Evolutionary conservation across 2,113 vertebrate genomes (phyloP).

Genomic region (Sylvicapra grimmia): DNA sequence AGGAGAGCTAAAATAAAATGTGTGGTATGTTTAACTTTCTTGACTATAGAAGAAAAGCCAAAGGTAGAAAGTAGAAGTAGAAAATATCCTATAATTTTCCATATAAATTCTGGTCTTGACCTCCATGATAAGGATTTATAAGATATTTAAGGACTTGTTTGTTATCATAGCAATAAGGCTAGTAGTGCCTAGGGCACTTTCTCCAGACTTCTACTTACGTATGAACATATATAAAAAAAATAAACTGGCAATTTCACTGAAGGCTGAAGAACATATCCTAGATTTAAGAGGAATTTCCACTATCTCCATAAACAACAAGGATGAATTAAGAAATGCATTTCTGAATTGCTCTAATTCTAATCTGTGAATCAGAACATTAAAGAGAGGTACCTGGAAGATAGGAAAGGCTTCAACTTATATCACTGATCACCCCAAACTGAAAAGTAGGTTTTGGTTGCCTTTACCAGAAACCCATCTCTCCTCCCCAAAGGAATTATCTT

Average conservation of each 20-base stretch:
- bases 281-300: not conserved
- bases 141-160: not conserved
- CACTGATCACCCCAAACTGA: not conserved
- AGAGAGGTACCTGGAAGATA: not conserved
- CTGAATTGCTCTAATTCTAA: not conserved
- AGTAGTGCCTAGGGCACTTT: not conserved
- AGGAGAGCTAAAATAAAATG: not conserved
- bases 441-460: not conserved
- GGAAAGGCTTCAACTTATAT: not conserved
- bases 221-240: not conserved
- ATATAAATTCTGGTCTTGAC: not conserved
- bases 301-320: not conserved
- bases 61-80: not conserved
- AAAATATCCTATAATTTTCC: not conserved
- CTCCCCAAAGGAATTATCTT: not conserved
- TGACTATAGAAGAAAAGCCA: not conserved
- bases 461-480: not conserved
- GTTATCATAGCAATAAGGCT: not conserved
- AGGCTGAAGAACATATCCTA: not conserved
- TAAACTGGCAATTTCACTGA: not conserved
- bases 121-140: not conserved
- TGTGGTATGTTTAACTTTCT: not conserved
- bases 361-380: not conserved
- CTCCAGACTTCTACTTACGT: not conserved
- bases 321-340: not conserved